Evolutionary conservation across 2,888 invertebrate genomes (phyloP).

Genomic region (Steinernema carpocapsae): DNA sequence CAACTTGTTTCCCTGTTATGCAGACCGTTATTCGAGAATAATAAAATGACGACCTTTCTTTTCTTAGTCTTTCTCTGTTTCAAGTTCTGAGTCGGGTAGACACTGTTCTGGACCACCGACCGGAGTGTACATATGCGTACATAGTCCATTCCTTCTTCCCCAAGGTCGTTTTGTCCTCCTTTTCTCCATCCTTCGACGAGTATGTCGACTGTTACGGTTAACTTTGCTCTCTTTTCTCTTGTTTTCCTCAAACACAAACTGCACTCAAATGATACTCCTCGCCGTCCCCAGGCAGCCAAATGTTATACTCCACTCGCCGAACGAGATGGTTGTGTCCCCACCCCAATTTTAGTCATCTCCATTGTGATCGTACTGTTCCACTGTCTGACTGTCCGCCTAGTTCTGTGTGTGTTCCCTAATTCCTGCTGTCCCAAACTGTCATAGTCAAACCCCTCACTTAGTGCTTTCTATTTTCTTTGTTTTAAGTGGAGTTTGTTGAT

Average conservation of each 20-base stretch:
- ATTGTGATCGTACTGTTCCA: too few species aligned
- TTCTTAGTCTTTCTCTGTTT: neutral
- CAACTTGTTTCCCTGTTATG: neutral
- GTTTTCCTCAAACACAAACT: neutral
- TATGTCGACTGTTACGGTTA: conserved; percentile 19
- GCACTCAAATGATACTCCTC: conserved; percentile 23
- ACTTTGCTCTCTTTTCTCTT: conserved; percentile 12
- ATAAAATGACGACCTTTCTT: neutral
- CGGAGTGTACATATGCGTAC: conserved; percentile 3
- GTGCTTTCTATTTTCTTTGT: too few species aligned
- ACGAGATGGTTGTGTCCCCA: conserved; percentile 4
- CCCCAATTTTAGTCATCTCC: too few species aligned
- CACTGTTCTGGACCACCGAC: neutral
- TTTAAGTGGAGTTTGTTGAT: too few species aligned
- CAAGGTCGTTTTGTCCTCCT: neutral
- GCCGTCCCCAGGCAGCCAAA: neutral
- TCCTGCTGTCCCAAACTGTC: too few species aligned
- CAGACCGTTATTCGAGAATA: neutral
- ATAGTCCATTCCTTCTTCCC: neutral
- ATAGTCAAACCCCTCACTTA: too few species aligned
- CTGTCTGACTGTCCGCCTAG: too few species aligned
- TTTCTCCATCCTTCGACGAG: neutral
- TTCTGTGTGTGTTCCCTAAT: too few species aligned
- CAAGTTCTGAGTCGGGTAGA: neutral
- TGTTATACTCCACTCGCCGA: neutral